Evolutionary conservation across 2,888 invertebrate genomes (phyloP), one percentile per base, ranked within the genome.

Genomic region (Diaprepes abbreviatus): DNA sequence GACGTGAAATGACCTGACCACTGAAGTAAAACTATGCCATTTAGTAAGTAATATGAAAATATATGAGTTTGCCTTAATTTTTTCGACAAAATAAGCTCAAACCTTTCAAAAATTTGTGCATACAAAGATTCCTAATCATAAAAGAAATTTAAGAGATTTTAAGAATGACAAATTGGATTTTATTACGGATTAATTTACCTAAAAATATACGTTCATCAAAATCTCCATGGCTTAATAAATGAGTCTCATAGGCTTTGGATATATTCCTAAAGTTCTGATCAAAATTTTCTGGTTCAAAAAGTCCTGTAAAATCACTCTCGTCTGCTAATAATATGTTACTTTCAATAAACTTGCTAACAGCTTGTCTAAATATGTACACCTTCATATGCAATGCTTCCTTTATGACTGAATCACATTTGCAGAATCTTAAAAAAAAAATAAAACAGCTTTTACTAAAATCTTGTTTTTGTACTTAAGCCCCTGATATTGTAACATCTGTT

Each of bases 151-250:
- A n/a, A n/a, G n/a, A n/a, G n/a, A n/a, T n/a, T n/a, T n/a, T n/a
- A n/a, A n/a, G n/a, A n/a, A n/a, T n/a, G n/a, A n/a, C n/a, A n/a
- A n/a, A n/a, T n/a, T n/a, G n/a, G n/a, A n/a, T n/a, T n/a, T n/a
- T n/a, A n/a, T n/a, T 54, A n/a, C 10, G 36, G 7, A 60, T 12
- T 10, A 60, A 81, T 84, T 90, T 88, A 88, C 93, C 93, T 79
- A 97, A 88, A 85, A 98, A 96, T 84, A 98, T 94, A 80, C 97
- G 89, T 84, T 99, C 98, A 83, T 99, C 98, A 84, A 98, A 94
- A 83, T 97, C 96, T 0, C 97, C 97, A 70, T 93, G 92, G 82
- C 91, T 94, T 36, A 97, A 86, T 19, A 98, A 93, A 83, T 93
- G 94, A 59, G 93, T 93, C 82, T 97, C 97, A 83, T 99, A 99